These are phyloP conservation scores for Cosmorhoe ocellata DNA, from an alignment of 2,888 invertebrate genomes.

Conservation along the genomic window DNA sequence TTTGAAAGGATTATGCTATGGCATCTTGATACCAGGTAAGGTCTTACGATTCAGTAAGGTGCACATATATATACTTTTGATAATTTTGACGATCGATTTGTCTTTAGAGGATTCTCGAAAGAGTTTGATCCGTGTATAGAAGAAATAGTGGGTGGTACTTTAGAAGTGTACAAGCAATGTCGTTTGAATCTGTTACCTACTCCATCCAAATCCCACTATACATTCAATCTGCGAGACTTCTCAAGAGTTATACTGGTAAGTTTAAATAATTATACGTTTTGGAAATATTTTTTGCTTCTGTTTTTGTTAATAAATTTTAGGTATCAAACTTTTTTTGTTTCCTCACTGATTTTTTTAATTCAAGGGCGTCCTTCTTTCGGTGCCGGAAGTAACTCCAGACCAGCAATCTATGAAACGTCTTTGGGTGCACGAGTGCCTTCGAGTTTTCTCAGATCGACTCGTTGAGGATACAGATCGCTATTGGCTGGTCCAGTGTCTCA, in stretches of 20 bases:
- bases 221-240: slow-evolving; percentile 97
- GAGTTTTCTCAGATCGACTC: slow-evolving; percentile 96
- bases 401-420: slow-evolving; percentile 92
- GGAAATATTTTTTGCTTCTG: no score
- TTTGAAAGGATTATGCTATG: slow-evolving; percentile 95
- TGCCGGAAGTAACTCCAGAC: slow-evolving; percentile 95
- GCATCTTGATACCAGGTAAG: slow-evolving; percentile 96
- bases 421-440: slow-evolving; percentile 96
- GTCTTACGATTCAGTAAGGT: neutral
- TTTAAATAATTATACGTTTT: no score
- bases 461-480: slow-evolving; percentile 91
- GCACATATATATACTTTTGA: neutral
- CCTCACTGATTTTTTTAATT: slow-evolving; percentile 31
- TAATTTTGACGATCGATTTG: neutral
- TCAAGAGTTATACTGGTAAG: slow-evolving; percentile 92
- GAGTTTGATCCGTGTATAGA: slow-evolving; percentile 97
- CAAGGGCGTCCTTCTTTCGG: slow-evolving; percentile 95
- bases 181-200: slow-evolving; percentile 93
- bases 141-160: slow-evolving; percentile 92
- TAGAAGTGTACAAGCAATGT: slow-evolving; percentile 93
- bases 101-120: slow-evolving; percentile 93
- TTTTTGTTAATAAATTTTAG: no score
- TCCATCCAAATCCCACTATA: slow-evolving; percentile 96
- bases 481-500: slow-evolving; percentile 90
- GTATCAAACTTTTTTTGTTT: neutral